phyloP scores from a whole-genome alignment of 1,140 invertebrate genomes.

The Lasioglossum baleicum region DNA sequence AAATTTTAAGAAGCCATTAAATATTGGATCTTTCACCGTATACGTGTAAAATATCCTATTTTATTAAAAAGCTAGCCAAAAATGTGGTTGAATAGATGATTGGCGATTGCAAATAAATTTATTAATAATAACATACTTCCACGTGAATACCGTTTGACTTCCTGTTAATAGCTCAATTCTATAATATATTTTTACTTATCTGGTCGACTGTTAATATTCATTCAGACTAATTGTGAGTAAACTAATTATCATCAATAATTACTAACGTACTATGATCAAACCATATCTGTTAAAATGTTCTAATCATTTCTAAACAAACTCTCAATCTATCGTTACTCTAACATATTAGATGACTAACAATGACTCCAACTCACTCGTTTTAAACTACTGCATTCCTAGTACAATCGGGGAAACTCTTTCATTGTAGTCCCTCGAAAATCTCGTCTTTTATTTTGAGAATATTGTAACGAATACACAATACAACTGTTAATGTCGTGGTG shows the following conservation, averaged over 20 bases:
- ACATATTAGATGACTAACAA: slow-evolving; percentile 5
- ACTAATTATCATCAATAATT: slow-evolving; percentile 24
- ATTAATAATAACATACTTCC: background rate
- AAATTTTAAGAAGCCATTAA: too few relatives aligned
- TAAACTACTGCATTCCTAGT: slow-evolving; percentile 4
- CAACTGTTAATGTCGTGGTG: too few relatives aligned
- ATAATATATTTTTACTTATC: background rate
- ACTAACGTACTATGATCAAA: background rate
- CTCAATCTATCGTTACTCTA: background rate
- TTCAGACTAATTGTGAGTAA: background rate
- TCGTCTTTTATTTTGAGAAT: background rate
- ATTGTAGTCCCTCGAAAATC: background rate
- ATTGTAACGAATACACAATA: too few relatives aligned
- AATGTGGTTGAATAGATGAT: background rate
- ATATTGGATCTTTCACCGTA: too few relatives aligned
- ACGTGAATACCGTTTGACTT: background rate
- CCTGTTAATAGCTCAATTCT: background rate
- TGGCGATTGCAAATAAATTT: background rate
- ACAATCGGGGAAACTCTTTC: background rate
- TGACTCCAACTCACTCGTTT: background rate
- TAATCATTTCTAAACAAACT: background rate
- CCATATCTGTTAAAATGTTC: background rate
- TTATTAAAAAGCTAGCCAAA: background rate
- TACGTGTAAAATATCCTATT: too few relatives aligned
- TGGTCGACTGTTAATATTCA: slow-evolving; percentile 3